Percentiles rank a stretch among this genome's conserved stretches.
These are phyloP conservation scores for Odontocerum albicorne DNA, from an alignment of 2,888 invertebrate genomes.

Conservation along the genomic window DNA sequence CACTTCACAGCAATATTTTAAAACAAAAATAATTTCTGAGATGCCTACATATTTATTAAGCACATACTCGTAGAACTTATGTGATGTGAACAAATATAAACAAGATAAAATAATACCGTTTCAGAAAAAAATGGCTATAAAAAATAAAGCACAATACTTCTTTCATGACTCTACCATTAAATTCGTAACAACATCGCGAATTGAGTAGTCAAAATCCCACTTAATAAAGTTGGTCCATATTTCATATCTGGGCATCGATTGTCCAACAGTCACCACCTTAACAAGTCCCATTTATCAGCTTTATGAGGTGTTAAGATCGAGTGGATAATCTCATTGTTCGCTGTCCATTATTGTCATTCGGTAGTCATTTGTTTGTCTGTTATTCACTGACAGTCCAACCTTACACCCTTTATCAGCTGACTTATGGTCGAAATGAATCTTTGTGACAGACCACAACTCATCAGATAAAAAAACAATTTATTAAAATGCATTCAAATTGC, in stretches of 20 bases:
- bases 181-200: too few relatives aligned
- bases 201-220: slow-evolving; percentile 12
- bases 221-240: slow-evolving; percentile 6
- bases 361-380: slow-evolving; percentile 1
- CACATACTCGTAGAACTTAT: too few relatives aligned
- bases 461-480: too few relatives aligned
- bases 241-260: slow-evolving; percentile 5
- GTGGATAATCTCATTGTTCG: slow-evolving; percentile 1
- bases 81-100: too few relatives aligned
- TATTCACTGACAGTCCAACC: slow-evolving; percentile 3
- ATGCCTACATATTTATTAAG: too few relatives aligned
- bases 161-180: too few relatives aligned
- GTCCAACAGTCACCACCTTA: slow-evolving; percentile 4
- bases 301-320: background rate
- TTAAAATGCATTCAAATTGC: too few relatives aligned
- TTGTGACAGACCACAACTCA: slow-evolving; percentile 16
- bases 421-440: slow-evolving; percentile 28
- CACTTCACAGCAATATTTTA: too few relatives aligned
- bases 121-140: too few relatives aligned
- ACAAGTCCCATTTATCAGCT: slow-evolving; percentile 20
- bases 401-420: slow-evolving; percentile 26
- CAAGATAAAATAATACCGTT: too few relatives aligned
- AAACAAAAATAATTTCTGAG: too few relatives aligned
- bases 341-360: slow-evolving; percentile 9
- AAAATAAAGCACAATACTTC: too few relatives aligned